Percentiles rank a stretch among this genome's conserved stretches.
Conservation (phyloP, 1,140 invertebrate genomes). For the Drosophila seguyi region DNA sequence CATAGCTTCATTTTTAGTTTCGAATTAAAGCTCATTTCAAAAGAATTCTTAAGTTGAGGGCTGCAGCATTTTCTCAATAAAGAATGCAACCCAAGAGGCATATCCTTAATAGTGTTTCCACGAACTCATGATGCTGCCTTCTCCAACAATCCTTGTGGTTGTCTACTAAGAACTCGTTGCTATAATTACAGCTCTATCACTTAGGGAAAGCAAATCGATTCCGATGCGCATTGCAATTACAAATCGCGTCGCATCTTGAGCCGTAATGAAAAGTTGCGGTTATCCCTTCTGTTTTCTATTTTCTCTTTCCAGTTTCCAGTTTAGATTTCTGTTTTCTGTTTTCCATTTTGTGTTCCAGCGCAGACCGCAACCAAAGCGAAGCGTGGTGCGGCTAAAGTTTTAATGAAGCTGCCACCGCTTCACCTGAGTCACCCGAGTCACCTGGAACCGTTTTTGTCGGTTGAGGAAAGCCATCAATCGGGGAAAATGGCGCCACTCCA, state of each 20-base stretch:
- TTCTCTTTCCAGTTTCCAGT: not conserved
- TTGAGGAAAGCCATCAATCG: slow-evolving; percentile 42
- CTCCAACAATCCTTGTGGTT: not conserved
- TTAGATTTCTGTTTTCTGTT: not conserved
- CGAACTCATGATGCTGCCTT: not conserved
- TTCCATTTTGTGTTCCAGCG: not conserved
- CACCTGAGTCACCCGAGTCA: slow-evolving; percentile 13
- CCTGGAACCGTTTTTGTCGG: slow-evolving; percentile 29
- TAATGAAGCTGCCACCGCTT: slow-evolving; percentile 36
- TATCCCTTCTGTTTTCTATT: slow-evolving; percentile 13
- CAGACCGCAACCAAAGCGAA: slow-evolving; percentile 31
- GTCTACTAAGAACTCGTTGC: not conserved
- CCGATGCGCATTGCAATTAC: slow-evolving; percentile 32
- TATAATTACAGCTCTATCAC: slow-evolving; percentile 9
- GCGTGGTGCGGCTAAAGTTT: slow-evolving; percentile 38
- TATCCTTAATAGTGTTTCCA: not conserved
- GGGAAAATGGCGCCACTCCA: slow-evolving; percentile 36
- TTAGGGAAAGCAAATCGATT: slow-evolving; percentile 24
- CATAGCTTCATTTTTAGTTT: no score
- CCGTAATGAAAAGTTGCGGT: slow-evolving; percentile 51
- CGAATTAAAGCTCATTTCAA: no score
- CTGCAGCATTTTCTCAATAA: not conserved
- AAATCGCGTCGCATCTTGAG: slow-evolving; percentile 28
- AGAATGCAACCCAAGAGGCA: not conserved
- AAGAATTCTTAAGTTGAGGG: no score